Evolutionary conservation across 2,888 invertebrate species (phyloP).

Genomic region (Zaprionus bogoriensis): DNA sequence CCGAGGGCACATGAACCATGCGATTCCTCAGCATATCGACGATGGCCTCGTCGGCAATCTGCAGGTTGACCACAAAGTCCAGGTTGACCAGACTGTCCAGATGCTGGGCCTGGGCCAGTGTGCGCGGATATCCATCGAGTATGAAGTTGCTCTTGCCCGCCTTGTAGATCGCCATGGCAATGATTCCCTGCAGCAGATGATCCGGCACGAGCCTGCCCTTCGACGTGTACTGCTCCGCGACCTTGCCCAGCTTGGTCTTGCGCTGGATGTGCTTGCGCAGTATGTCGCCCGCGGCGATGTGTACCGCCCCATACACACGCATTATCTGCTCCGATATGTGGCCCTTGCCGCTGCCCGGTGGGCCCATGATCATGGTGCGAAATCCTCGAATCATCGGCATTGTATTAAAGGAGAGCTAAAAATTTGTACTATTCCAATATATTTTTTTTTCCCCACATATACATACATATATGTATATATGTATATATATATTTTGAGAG

Average conservation of each 20-base stretch:
- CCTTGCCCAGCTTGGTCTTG: constrained; percentile 32
- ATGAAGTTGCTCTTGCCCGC: constrained; percentile 11
- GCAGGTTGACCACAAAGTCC: constrained; percentile 27
- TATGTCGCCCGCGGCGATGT: constrained; percentile 44
- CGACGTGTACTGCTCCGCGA: neutral
- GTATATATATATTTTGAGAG: too few species aligned
- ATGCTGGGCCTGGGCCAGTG: constrained; percentile 19
- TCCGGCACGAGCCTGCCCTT: constrained; percentile 39
- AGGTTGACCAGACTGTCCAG: constrained; percentile 8
- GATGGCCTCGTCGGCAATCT: constrained; percentile 20
- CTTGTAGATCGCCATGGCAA: constrained; percentile 9
- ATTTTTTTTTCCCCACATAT: neutral
- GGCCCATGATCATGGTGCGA: constrained; percentile 43
- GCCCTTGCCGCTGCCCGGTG: constrained; percentile 49
- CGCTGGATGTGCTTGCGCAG: constrained; percentile 32
- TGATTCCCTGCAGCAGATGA: constrained; percentile 22
- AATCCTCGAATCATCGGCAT: constrained; percentile 29
- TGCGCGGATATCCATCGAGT: constrained; percentile 52
- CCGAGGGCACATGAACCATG: constrained; percentile 34
- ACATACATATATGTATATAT: too few species aligned
- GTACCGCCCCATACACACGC: constrained; percentile 21
- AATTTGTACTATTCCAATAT: neutral
- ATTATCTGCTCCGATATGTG: constrained; percentile 29
- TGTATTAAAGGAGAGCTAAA: neutral
- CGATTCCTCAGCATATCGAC: constrained; percentile 20